Evolutionary conservation across 1,140 invertebrate genomes (phyloP), one percentile per base, ranked within the genome.

Genomic region (Xylocopa sonorina): DNA sequence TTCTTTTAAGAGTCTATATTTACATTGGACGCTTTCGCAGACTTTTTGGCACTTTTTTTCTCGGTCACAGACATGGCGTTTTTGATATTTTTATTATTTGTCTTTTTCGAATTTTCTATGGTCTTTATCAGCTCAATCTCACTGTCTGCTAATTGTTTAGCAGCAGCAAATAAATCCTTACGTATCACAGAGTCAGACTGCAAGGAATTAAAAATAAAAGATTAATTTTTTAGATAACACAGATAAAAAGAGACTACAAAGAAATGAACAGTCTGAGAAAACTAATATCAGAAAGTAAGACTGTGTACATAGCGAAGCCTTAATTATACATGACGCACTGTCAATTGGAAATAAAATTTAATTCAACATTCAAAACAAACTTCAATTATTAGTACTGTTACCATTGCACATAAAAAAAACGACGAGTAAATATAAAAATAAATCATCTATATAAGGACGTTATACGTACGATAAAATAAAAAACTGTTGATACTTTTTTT

Each of bases 71-170:
- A 80, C 86, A 85, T 87, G 24, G 43, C 69, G 27, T 57, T 67
- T 64, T 69, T 75, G 24, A 27, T 76, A 71, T 67, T 71, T 34
- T 32, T 80, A 51, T 83, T 80, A 34, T 63, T 51, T 69, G 43
- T n/a, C 55, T 77, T 83, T 10, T 51, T 85, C 2, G 90, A 89
- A 43, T 81, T 85, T 60, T 91, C 85, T 51, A 92, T 91, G 12
- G 81, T 80, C 58, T 91, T 90, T 64, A 92, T 80, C 10, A 92
- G 78, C 12, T 92, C 80, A 53, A 92, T 91, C 78, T 92, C 91
- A 71, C 88, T 91, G 27, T 91, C 90, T 29, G 88, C 90, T 80
- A 92, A 86, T 77, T 90, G 87, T 72, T 88, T 91, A 55, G 87
- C 91, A 62, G 90, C 91, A 76, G 85, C 78, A 24, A 91, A 88